Evolutionary conservation across 2,888 invertebrate genomes (phyloP), one percentile per base, ranked within the genome.

Genomic region (Hypolimnas misippus): DNA sequence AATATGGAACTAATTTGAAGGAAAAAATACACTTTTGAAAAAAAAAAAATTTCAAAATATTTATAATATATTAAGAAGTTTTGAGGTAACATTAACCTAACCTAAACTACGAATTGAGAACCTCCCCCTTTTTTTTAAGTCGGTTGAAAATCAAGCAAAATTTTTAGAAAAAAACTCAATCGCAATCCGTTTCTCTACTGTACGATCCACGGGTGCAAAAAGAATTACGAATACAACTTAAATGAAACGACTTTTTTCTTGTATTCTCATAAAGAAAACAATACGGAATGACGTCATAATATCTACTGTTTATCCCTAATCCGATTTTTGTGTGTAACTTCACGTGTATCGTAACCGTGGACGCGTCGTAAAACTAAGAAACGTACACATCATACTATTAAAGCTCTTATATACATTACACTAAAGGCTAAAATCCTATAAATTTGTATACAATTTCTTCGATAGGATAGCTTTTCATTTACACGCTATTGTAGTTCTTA

Each of bases 321-420:
- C 59, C 46, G 51, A 55, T 59, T 59, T 63, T 55, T 59, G 63
- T 59, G 59, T 44, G 59, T 44, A 55, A 54, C 42, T 50, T 50
- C 35, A 49, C 59, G 54, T 42, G 55, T 35, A 51, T 51, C 54
- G 63, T 59, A 55, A 59, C 44, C 25, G 49, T 63, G 59, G 50
- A 59, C 42, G 54, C 50, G 35, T 8, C 59, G 44, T 63, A 63
- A 63, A 63, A 59, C 29, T 49, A 29, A 2, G 29, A 10, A 54
- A 29, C 46, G 38, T 49, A 17, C 29, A 7, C 2, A 25, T 8
- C 8, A 29, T 49, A 14, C 49, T 29, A 29, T 25, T 49, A 49
- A 29, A 29, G 0, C 14, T 14, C 25, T 25, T 49, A 49, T 3
- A 5, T 1, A n/a, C 7, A 8, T 29, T n/a, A 6, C 1, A 1